Evolutionary conservation across 1,140 invertebrate species (phyloP).

Genomic region (Drosophila murphyi): DNA sequence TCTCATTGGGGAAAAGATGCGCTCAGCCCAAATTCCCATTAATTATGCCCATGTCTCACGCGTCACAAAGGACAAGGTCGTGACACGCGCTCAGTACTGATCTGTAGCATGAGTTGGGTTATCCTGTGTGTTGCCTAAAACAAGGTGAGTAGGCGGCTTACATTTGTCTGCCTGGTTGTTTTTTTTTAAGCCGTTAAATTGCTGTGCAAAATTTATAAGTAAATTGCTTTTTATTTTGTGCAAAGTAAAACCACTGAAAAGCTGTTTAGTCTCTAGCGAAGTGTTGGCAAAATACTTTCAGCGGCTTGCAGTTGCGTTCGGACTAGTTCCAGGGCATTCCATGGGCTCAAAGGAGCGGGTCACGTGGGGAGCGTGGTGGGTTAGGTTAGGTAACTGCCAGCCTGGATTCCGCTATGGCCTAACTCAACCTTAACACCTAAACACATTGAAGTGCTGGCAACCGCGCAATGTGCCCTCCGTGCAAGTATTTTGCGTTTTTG

Average conservation of each 20-base stretch:
- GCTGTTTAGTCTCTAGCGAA: constrained; percentile 55
- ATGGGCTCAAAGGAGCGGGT: too few relatives aligned
- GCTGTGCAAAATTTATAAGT: constrained; percentile 57
- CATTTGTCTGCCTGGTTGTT: constrained; percentile 39
- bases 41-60: too few relatives aligned
- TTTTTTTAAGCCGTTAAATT: constrained; percentile 39
- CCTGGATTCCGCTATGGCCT: background rate
- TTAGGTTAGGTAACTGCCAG: constrained; percentile 8
- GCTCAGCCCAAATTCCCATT: too few relatives aligned
- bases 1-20: too few relatives aligned
- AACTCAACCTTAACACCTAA: background rate
- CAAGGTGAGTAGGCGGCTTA: constrained; percentile 26
- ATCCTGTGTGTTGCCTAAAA: background rate
- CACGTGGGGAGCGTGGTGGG: background rate
- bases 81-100: constrained; percentile 7
- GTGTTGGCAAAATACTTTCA: constrained; percentile 55
- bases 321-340: background rate
- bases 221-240: constrained; percentile 56
- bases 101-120: background rate
- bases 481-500: constrained; percentile 40
- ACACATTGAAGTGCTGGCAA: constrained; percentile 1
- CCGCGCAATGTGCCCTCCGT: constrained; percentile 24
- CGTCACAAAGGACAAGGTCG: background rate
- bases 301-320: constrained; percentile 25
- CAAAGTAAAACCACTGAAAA: constrained; percentile 49